These are phyloP conservation scores for Xenops minutus DNA, from an alignment of 2,797 vertebrate species.

Conservation along the genomic window DNA sequence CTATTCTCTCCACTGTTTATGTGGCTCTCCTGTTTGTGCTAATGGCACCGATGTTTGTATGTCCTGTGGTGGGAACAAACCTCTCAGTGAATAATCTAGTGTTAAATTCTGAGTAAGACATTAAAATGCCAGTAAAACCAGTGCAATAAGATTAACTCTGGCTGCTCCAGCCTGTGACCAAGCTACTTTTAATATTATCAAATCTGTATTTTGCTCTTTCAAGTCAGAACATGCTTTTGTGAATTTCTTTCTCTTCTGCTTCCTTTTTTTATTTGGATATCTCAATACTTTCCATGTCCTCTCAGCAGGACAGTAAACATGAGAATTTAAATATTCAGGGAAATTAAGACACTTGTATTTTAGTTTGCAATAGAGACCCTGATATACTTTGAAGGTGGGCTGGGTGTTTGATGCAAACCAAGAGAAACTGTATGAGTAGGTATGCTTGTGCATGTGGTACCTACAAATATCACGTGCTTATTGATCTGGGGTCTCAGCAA, in stretches of 20 bases:
- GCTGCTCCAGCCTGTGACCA: background rate
- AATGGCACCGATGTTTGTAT: background rate
- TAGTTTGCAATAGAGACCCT: background rate
- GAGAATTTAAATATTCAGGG: background rate
- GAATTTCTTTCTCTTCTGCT: background rate
- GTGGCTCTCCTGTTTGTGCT: constrained; percentile 10
- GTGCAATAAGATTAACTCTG: background rate
- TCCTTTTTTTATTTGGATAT: background rate
- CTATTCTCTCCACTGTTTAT: background rate
- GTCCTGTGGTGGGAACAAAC: background rate
- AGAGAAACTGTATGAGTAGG: background rate
- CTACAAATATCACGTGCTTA: background rate
- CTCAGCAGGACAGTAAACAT: background rate
- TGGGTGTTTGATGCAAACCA: background rate
- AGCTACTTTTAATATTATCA: constrained; percentile 13
- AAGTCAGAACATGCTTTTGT: background rate
- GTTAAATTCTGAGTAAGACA: constrained; percentile 25
- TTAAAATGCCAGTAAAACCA: constrained; percentile 38
- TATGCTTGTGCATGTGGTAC: background rate
- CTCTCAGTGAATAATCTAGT: constrained; percentile 26
- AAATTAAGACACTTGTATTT: background rate
- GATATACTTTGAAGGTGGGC: background rate
- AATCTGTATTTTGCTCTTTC: constrained; percentile 1
- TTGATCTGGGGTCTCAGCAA: background rate
- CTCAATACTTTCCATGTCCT: background rate